Percentiles rank a stretch among this genome's conserved stretches.
These are phyloP conservation scores for Alces alces DNA, from an alignment of 2,113 vertebrate genomes.

Conservation along the genomic window DNA sequence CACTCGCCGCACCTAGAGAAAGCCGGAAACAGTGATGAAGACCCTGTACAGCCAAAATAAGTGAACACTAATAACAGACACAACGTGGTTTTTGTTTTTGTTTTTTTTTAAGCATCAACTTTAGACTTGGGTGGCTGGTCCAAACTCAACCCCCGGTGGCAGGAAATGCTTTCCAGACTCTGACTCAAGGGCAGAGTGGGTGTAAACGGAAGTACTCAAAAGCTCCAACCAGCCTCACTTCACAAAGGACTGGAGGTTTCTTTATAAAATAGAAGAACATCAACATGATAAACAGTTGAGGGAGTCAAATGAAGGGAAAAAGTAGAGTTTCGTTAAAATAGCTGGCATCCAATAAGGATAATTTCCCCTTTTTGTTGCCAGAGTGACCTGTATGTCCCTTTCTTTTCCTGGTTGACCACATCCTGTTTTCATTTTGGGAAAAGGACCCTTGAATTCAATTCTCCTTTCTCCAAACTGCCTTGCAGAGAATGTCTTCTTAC, in stretches of 20 bases:
- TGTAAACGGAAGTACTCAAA: not conserved
- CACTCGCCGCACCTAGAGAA: not conserved
- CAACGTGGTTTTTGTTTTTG: no score
- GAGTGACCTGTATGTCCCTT: not conserved
- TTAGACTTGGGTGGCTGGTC: not conserved
- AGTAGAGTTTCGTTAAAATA: not conserved
- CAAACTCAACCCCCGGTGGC: not conserved
- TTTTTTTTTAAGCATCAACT: not conserved
- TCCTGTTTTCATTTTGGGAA: not conserved
- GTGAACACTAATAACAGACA: not conserved
- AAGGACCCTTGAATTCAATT: not conserved
- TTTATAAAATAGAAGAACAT: not conserved
- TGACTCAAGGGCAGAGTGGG: fast-evolving
- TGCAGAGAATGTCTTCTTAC: not conserved
- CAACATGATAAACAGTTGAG: not conserved
- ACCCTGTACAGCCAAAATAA: not conserved
- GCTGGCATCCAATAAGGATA: not conserved
- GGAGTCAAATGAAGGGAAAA: not conserved
- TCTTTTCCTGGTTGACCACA: not conserved
- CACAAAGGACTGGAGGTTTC: not conserved
- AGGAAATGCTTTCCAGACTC: not conserved
- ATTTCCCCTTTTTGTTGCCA: not conserved
- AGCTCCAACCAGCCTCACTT: not conserved
- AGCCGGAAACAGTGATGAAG: fast-evolving
- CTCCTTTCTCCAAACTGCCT: not conserved